Evolutionary conservation across 2,797 vertebrate genomes (phyloP).

Genomic region (Oreochromis mossambicus): DNA sequence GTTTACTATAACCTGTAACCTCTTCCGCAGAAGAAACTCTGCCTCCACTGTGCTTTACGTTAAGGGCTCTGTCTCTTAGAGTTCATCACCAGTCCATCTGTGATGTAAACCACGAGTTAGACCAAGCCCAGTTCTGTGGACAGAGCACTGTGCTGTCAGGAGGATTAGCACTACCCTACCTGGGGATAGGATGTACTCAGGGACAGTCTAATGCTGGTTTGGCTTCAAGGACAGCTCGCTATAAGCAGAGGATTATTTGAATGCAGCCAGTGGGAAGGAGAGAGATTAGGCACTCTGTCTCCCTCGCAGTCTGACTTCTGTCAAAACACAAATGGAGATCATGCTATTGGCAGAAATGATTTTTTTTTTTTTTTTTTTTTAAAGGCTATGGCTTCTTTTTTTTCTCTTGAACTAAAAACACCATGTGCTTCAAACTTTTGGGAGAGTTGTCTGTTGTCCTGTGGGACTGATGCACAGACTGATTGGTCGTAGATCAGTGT

Average conservation of each 20-base stretch:
- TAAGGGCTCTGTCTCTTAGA: background rate
- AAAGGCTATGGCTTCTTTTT: background rate
- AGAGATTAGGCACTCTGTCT: conserved; percentile 39
- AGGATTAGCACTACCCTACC: conserved; percentile 66
- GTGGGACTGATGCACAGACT: background rate
- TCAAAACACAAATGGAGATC: conserved; percentile 40
- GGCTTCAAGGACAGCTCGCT: conserved; percentile 64
- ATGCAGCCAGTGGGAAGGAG: conserved; percentile 54
- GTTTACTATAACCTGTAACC: background rate
- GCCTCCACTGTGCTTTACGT: background rate
- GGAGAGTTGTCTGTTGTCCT: background rate
- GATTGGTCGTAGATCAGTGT: background rate
- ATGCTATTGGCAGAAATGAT: conserved; percentile 15
- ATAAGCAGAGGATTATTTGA: conserved; percentile 65
- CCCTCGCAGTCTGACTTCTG: conserved; percentile 30
- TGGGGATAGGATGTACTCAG: conserved; percentile 64
- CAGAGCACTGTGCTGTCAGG: conserved; percentile 55
- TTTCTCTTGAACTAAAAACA: background rate
- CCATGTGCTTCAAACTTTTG: background rate
- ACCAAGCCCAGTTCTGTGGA: conserved; percentile 29
- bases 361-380: accelerated
- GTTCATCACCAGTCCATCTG: background rate
- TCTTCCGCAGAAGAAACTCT: background rate
- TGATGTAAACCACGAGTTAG: conserved; percentile 49
- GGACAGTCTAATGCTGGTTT: conserved; percentile 60